Conservation (phyloP, 2,888 invertebrate genomes). For the Leptothorax acervorum region DNA sequence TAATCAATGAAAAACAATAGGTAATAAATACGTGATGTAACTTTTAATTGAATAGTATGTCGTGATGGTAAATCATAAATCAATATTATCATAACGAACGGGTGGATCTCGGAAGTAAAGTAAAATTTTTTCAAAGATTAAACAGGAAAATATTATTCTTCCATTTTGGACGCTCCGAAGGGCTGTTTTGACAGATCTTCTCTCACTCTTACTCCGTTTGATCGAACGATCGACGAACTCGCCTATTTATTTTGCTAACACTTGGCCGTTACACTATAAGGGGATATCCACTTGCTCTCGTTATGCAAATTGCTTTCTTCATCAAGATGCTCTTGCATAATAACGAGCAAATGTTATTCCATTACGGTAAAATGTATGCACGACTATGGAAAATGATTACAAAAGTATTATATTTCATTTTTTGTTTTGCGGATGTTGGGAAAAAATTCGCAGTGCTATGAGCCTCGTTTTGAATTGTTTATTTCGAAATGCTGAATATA, state of each 20-base stretch:
- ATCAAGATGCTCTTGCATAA: slow-evolving; percentile 31
- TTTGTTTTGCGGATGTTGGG: not conserved
- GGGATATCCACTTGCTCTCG: slow-evolving; percentile 62
- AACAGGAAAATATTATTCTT: slow-evolving; percentile 81
- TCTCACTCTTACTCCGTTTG: slow-evolving; percentile 56
- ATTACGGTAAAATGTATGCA: not conserved
- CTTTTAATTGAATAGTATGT: slow-evolving; percentile 3
- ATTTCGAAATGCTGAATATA: not conserved
- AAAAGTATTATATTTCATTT: not conserved
- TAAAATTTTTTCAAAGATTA: slow-evolving; percentile 39
- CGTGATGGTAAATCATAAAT: slow-evolving; percentile 38
- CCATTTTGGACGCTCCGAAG: slow-evolving; percentile 68
- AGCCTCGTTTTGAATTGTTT: not conserved
- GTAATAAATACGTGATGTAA: not conserved
- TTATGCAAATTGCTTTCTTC: slow-evolving; percentile 65
- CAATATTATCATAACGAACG: slow-evolving; percentile 52
- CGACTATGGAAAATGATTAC: not conserved
- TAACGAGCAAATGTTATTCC: slow-evolving; percentile 12
- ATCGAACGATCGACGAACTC: slow-evolving; percentile 67
- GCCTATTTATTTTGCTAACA: slow-evolving; percentile 80
- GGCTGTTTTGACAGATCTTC: slow-evolving; percentile 78
- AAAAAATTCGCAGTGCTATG: not conserved
- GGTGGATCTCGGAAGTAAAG: slow-evolving; percentile 61
- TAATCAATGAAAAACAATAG: not conserved
- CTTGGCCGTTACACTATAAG: slow-evolving; percentile 62